These are phyloP conservation scores for Lasioglossum calceatum DNA, from an alignment of 2,888 invertebrate genomes.

Conservation along the genomic window DNA sequence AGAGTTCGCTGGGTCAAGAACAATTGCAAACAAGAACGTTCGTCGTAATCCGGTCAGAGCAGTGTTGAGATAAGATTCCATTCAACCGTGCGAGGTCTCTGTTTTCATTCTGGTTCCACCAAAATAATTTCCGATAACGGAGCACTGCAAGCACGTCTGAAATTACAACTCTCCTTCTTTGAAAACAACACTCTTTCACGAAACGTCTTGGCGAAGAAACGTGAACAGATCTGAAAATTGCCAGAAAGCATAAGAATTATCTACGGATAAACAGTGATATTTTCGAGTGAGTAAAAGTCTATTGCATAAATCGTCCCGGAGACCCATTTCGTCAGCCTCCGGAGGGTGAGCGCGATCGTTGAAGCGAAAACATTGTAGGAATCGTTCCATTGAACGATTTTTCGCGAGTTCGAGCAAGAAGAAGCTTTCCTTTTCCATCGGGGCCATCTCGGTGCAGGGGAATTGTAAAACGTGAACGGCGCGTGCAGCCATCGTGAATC, in stretches of 20 bases:
- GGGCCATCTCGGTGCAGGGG: neutral
- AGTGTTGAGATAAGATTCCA: neutral
- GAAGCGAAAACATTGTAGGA: neutral
- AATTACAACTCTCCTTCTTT: neutral
- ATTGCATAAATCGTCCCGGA: neutral
- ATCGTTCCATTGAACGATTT: constrained; percentile 11
- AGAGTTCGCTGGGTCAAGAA: neutral
- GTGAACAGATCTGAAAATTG: neutral
- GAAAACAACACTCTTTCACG: neutral
- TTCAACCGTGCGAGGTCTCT: neutral
- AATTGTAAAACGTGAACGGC: constrained; percentile 46
- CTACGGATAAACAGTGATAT: neutral
- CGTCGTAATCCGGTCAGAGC: neutral
- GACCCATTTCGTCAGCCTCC: neutral
- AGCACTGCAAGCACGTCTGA: neutral
- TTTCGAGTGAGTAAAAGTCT: neutral
- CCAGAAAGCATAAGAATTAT: neutral
- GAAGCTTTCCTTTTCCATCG: too few species aligned
- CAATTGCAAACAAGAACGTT: neutral
- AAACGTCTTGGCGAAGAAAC: neutral
- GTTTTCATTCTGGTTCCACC: neutral
- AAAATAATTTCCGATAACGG: neutral
- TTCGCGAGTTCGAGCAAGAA: neutral
- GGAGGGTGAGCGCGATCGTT: neutral
- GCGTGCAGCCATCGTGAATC: constrained; percentile 50